Conservation (phyloP, 2,797 vertebrate species). For the Onychomys torridus region DNA sequence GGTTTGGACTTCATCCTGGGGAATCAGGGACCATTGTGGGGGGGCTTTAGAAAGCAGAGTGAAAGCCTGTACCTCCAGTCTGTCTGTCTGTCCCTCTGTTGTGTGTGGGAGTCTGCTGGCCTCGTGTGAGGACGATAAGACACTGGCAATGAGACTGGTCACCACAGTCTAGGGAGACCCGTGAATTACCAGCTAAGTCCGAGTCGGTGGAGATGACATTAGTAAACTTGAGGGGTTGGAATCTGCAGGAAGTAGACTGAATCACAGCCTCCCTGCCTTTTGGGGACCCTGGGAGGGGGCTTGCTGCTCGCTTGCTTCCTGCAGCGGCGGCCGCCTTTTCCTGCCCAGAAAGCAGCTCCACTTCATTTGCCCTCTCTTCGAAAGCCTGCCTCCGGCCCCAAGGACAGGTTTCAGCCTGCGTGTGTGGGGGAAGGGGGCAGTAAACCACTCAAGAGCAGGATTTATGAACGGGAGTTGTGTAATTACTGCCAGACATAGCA, state of each 20-base stretch:
- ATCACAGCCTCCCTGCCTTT: neutral
- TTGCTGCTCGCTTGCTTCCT: neutral
- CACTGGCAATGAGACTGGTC: neutral
- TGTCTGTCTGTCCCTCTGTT: neutral
- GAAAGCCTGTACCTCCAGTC: neutral
- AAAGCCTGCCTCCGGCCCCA: conserved; percentile 48
- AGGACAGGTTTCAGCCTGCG: conserved; percentile 77
- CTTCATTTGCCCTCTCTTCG: conserved; percentile 51
- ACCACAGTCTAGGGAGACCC: neutral
- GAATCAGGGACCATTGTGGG: neutral
- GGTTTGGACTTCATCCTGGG: neutral
- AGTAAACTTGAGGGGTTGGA: neutral
- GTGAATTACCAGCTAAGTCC: neutral
- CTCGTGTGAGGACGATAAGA: neutral
- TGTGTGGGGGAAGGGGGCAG: conserved; percentile 68
- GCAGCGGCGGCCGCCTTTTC: neutral
- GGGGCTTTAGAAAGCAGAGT: neutral
- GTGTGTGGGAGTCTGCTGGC: neutral
- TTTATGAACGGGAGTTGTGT: conserved; percentile 80
- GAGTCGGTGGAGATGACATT: neutral
- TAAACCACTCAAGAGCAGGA: conserved; percentile 79
- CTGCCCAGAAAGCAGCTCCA: neutral
- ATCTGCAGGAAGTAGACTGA: neutral
- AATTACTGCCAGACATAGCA: conserved; percentile 79
- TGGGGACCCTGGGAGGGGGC: neutral